Evolutionary conservation across 2,113 vertebrate species (phyloP), one percentile per base, ranked within the genome.

Genomic region (Ictidomys tridecemlineatus): DNA sequence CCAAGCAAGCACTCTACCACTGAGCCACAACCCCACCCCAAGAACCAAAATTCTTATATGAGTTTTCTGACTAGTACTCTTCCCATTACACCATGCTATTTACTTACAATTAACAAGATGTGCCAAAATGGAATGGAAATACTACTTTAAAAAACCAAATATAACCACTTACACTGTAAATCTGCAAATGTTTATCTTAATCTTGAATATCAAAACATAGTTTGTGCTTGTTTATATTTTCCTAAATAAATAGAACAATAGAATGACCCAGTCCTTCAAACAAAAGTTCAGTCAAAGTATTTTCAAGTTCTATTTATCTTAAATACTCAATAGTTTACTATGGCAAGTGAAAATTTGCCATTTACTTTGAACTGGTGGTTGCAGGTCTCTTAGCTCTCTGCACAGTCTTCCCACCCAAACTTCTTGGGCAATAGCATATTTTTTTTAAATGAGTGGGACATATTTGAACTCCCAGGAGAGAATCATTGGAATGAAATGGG

Each of bases 41-140:
- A 56, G 77, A 95, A 95, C 42, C 22, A 37, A 48, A 80, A 83
- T 77, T 91, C 77, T 91, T 76, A 84, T 11, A 30, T 37, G 53
- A 80, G 65, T 77, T 48, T 84, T 80, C 85, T 93, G 12, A 51
- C n/a, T 48, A 73, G 39, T 53, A 17, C n/a, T 84, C 79, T 87
- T 93, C 42, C 11, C 26, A 76, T 34, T 83, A 53, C 0, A 58
- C 20, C 26, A 20, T n/a, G 74, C 30, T 95, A 80, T 72, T 93
- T 93, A 91, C 20, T 73, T 73, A 69, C 34, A 82, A 74, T 89
- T 92, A 91, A 91, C 3, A 69, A 89, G 58, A 51, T 48, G 14
- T 93, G 24, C 45, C 92, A 94, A 95, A 95, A 95, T 12, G 39
- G 51, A 92, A 93, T 22, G 53, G 28, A 79, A 84, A 88, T 83